Conservation (phyloP, 2,888 invertebrate genomes). For the Electrophaes corylata region DNA sequence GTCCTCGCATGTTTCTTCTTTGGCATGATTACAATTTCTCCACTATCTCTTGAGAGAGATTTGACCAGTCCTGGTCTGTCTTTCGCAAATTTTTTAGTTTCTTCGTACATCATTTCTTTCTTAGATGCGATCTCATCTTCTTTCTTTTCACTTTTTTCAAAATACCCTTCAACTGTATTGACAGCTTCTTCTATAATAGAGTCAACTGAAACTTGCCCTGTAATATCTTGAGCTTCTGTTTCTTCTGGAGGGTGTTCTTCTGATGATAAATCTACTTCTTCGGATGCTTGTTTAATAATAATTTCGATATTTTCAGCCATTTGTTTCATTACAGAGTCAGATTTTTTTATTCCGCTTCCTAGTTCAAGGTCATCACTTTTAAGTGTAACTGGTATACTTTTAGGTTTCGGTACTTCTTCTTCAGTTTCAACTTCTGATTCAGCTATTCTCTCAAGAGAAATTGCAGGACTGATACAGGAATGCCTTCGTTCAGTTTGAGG, state of each 20-base stretch:
- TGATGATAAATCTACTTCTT: constrained; percentile 72
- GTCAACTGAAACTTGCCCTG: constrained; percentile 73
- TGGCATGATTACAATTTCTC: constrained; percentile 76
- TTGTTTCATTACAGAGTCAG: constrained; percentile 80
- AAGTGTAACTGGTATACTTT: constrained; percentile 42
- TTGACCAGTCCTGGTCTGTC: constrained; percentile 75
- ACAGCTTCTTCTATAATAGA: constrained; percentile 79
- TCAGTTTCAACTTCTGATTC: constrained; percentile 78
- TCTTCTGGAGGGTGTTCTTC: constrained; percentile 64
- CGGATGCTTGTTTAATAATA: constrained; percentile 79
- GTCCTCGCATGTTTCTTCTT: constrained; percentile 78
- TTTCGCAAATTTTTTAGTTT: constrained; percentile 61
- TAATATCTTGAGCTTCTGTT: constrained; percentile 54
- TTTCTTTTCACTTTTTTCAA: constrained; percentile 58
- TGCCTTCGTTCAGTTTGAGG: constrained; percentile 76
- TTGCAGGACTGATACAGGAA: constrained; percentile 78
- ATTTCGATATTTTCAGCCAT: constrained; percentile 82
- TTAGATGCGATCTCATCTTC: constrained; percentile 57
- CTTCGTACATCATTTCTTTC: constrained; percentile 62
- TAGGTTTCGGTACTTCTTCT: constrained; percentile 55
- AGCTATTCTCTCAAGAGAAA: constrained; percentile 76
- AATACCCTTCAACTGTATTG: constrained; percentile 69
- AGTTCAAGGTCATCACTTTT: constrained; percentile 46
- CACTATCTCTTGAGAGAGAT: constrained; percentile 77
- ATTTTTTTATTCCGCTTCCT: constrained; percentile 67